phyloP scores from a whole-genome alignment of 2,888 invertebrate species.

The Microplitis deprimator region DNA sequence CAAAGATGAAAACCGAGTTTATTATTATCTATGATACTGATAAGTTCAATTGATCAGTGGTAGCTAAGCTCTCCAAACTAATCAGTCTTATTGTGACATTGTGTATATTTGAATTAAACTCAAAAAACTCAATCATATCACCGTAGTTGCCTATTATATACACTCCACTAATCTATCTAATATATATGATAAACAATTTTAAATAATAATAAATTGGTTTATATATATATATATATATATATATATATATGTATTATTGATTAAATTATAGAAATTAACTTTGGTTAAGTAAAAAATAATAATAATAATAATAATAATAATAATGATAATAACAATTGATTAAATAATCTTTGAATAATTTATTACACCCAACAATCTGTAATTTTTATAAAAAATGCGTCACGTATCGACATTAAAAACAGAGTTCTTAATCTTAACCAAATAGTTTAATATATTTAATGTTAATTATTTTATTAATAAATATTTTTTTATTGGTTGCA shows the following conservation, averaged over 20 bases:
- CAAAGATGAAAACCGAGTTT: too few relatives aligned
- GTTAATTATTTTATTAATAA: slow-evolving; percentile 8
- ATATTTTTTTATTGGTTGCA: slow-evolving; percentile 13
- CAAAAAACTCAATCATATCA: slow-evolving; percentile 62
- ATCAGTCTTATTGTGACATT: slow-evolving; percentile 29
- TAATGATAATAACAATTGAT: too few relatives aligned
- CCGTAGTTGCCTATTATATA: slow-evolving; percentile 63
- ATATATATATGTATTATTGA: too few relatives aligned
- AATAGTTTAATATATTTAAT: background rate
- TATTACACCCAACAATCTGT: too few relatives aligned
- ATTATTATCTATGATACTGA: too few relatives aligned
- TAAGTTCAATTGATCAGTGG: slow-evolving; percentile 3
- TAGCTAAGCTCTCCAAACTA: slow-evolving; percentile 48
- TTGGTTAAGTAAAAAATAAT: too few relatives aligned
- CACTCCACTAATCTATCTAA: slow-evolving; percentile 33
- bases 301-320: too few relatives aligned
- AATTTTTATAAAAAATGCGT: too few relatives aligned
- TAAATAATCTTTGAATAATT: too few relatives aligned
- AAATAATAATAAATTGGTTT: slow-evolving; percentile 50
- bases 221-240: background rate
- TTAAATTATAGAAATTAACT: too few relatives aligned
- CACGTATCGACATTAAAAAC: background rate
- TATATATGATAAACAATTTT: background rate
- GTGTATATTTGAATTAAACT: slow-evolving; percentile 38
- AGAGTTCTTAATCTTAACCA: slow-evolving; percentile 43